Evolutionary conservation across 2,113 vertebrate species (phyloP), one percentile per base, ranked within the genome.

Genomic region (Vidua chalybeata): DNA sequence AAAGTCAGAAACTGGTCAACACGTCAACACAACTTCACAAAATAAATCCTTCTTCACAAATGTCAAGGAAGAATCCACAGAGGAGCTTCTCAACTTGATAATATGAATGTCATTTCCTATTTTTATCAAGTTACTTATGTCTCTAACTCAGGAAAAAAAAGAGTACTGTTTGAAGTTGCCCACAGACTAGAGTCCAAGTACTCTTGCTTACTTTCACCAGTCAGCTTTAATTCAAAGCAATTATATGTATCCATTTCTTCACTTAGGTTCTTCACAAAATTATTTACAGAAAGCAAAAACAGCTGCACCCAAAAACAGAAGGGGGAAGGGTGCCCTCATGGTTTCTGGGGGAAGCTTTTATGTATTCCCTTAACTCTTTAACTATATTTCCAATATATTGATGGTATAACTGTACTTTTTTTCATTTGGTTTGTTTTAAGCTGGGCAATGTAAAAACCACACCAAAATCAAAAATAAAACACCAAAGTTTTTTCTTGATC

Each of bases 281-380:
- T 61, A 37, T 37, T 56, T 11, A 75, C 7, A 73, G 45, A 75
- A 68, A 79, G 54, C 6, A 55, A 68, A 79, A 63, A n/a, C 49
- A 35, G 10, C 24, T 48, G 56, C 9, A 11, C 24, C 10, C 13
- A 16, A 51, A 87, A n/a, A 3, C 27, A 79, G 23, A 91, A 74
- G 3, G 4, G 11, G n/a, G 3, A 75, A 68, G 10, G 11, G 5
- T 5, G 5, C 19, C 13, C 15, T 24, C 28, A 20, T 4, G 10
- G 10, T 30, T 91, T 81, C 43, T 22, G 6, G 1, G 7, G 10
- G 6, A 35, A 72, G 43, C 23, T 82, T 52, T 51, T 46, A 22
- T 45, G 11, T 27, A 67, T 11, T 90, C 49, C 45, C 22, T 62
- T 41, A 67, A 35, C n/a, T 62, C 28, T 56, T 51, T 33, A 45